These are phyloP conservation scores for Falco cherrug DNA, from an alignment of 2,797 vertebrate genomes.

Conservation along the genomic window DNA sequence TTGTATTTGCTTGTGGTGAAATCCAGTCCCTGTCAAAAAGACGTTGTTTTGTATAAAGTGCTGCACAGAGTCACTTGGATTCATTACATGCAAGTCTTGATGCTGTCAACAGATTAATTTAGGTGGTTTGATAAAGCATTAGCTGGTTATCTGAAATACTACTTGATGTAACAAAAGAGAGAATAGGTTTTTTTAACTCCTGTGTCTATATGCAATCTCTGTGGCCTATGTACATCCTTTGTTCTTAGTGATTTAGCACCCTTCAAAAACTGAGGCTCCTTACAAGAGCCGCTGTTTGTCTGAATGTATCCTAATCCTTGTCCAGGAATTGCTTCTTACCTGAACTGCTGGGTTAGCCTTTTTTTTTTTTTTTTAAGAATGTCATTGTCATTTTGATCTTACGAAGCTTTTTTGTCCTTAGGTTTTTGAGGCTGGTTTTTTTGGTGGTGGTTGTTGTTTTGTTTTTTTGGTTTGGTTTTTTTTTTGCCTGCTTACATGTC, in stretches of 20 bases:
- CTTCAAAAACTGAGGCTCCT: neutral
- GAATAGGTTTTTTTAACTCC: neutral
- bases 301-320: neutral
- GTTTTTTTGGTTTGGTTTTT: fast-evolving
- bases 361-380: neutral
- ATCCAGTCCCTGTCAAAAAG: neutral
- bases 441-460: neutral
- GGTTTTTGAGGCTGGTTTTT: neutral
- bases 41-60: neutral
- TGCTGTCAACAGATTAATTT: neutral
- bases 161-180: neutral
- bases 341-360: neutral
- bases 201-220: fast-evolving
- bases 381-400: neutral
- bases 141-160: neutral
- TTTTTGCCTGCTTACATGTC: neutral
- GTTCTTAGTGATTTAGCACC: neutral
- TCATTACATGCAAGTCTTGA: neutral
- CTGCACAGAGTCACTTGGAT: neutral
- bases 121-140: neutral
- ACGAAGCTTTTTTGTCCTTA: neutral
- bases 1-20: neutral
- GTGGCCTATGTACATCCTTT: neutral
- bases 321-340: neutral
- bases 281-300: neutral